Evolutionary conservation across 2,888 invertebrate species (phyloP).

Genomic region (Epinotia ramella): DNA sequence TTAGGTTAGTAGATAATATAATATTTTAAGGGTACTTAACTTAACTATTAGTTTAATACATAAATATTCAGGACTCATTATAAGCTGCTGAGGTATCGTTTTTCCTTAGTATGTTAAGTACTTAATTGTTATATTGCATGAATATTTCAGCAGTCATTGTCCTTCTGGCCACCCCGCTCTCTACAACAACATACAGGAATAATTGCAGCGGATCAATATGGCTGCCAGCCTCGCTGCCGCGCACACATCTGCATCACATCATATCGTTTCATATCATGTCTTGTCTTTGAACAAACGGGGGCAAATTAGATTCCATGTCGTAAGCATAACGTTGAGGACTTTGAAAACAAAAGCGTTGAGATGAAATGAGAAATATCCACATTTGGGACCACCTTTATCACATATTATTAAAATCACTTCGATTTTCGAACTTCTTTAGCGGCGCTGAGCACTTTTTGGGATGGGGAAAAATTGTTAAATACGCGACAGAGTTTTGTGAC

Average conservation of each 20-base stretch:
- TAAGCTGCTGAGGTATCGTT: neutral
- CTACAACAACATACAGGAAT: slow-evolving; percentile 32
- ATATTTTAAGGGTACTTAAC: too few species aligned
- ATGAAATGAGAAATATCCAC: neutral
- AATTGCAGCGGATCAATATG: slow-evolving; percentile 43
- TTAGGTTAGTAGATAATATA: too few species aligned
- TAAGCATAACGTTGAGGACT: neutral
- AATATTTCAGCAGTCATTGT: neutral
- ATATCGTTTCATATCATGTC: slow-evolving; percentile 4
- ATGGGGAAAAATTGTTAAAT: too few species aligned
- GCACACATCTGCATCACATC: slow-evolving; percentile 17
- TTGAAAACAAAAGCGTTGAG: slow-evolving; percentile 6
- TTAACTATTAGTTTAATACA: too few species aligned
- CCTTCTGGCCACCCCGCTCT: slow-evolving; percentile 8
- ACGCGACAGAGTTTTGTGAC: too few species aligned
- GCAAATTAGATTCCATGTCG: slow-evolving; percentile 24
- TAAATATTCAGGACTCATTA: neutral
- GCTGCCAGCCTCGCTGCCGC: slow-evolving; percentile 24
- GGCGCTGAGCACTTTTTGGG: too few species aligned
- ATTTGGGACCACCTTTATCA: too few species aligned
- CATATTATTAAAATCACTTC: neutral
- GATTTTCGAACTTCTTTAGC: too few species aligned
- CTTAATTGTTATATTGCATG: neutral
- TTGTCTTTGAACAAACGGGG: slow-evolving; percentile 14
- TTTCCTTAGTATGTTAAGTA: neutral